Evolutionary conservation across 2,888 invertebrate species (phyloP).

Genomic region (Ectemnius lituratus): DNA sequence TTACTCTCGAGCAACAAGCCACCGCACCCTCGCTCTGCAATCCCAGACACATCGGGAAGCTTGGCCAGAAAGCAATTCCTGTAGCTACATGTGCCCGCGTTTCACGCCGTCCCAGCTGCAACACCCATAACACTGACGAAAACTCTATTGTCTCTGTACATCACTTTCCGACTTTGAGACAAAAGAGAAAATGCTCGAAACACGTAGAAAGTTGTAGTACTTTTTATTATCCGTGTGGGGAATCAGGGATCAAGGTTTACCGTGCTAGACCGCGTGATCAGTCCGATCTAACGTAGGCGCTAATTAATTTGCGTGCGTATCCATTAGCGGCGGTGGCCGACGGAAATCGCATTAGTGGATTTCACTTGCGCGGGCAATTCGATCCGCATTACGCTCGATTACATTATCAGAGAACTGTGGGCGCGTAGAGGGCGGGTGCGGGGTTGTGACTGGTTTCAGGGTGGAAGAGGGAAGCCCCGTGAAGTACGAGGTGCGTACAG

Average conservation of each 20-base stretch:
- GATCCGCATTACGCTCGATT: slow-evolving; percentile 72
- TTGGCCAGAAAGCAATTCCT: slow-evolving; percentile 59
- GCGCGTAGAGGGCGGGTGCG: slow-evolving; percentile 23
- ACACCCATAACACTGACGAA: slow-evolving; percentile 16
- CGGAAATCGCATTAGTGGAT: slow-evolving; percentile 68
- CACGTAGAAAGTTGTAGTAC: too few species aligned
- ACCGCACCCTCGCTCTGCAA: slow-evolving; percentile 67
- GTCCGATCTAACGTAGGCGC: slow-evolving; percentile 30
- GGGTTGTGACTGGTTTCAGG: background rate
- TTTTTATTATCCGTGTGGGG: too few species aligned
- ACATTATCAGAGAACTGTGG: slow-evolving; percentile 65
- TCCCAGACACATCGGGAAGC: slow-evolving; percentile 62
- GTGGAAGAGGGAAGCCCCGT: slow-evolving; percentile 46
- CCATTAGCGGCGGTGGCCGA: slow-evolving; percentile 60
- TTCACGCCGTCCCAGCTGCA: slow-evolving; percentile 50
- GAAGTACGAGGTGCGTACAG: slow-evolving; percentile 51
- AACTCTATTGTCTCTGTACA: too few species aligned
- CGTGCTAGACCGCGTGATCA: too few species aligned
- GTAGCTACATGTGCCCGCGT: slow-evolving; percentile 53
- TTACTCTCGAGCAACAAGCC: slow-evolving; percentile 73
- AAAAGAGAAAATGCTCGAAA: too few species aligned
- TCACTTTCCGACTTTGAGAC: too few species aligned
- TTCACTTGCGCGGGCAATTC: slow-evolving; percentile 67
- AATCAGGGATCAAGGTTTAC: too few species aligned
- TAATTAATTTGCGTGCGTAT: slow-evolving; percentile 69